Base-by-base conservation (phyloP, 2,888 invertebrate species). In the Drosophila peninsularis region DNA sequence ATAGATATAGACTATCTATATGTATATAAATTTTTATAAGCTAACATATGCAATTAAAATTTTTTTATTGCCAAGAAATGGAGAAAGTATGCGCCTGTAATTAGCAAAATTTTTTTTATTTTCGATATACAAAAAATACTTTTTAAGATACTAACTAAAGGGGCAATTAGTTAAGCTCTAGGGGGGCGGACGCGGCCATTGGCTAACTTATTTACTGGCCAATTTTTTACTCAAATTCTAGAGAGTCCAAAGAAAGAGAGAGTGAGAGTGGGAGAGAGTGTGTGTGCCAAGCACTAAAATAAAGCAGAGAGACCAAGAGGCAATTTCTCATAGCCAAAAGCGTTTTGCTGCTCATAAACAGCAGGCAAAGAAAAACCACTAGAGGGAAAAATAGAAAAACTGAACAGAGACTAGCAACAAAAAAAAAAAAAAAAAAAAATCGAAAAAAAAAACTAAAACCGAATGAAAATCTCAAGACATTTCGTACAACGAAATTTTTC, bases 401-500 rank as follows among this genome's bases (percentile, higher is more conserved):
- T 52, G 57, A 71, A 53, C 47, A 45, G 57, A 71, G 50, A 64
- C 65, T 61, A 71, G 44, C 49, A 80, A 62, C 61, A 77, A 52
- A 63, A 44, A 52, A 54, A 30, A 49, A 45, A 50, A 63, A 47
- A 73, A 55, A 36, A 58, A 72, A 55, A 53, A 54, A n/a, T 55
- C 50, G 47, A 55, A 53, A 67, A 55, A 62, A 71, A 69, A 75
- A 80, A 74, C 71, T 67, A 74, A 74, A 85, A 80, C 72, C 82
- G 61, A 78, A 78, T 75, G 88, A 89, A 82, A 89, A 89, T 89
- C 82, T 77, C 69, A 76, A 76, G 82, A 88, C 86, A 89, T 90
- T 88, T 85, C 82, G 86, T 85, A 80, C 75, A 78, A 88, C 88
- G 76, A 90, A 76, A 90, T 88, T 88, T 88, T 88, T 88, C 89